Evolutionary conservation across 2,113 vertebrate species (phyloP).

Genomic region (Gnathonemus echidnorhynchus): DNA sequence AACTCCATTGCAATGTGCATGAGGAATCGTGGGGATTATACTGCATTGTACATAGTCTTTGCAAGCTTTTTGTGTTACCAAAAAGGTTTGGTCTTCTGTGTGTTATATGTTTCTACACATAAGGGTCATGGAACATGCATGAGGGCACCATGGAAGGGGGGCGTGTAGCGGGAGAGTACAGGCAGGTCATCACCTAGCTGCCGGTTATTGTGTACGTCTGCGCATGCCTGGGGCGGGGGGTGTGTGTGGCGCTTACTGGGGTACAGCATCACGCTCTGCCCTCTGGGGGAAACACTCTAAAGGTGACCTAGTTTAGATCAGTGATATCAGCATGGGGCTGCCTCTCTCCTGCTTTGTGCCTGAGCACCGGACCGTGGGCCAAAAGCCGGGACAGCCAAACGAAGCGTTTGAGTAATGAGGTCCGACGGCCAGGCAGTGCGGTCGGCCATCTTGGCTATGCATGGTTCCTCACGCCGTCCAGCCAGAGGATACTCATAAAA

Average conservation of each 20-base stretch:
- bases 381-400: slow-evolving; percentile 46
- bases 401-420: slow-evolving; percentile 53
- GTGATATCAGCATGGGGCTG: slow-evolving; percentile 49
- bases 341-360: slow-evolving; percentile 56
- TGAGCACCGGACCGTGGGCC: slow-evolving; percentile 54
- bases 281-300: slow-evolving; percentile 47
- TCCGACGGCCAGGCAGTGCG: slow-evolving; percentile 30
- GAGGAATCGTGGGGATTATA: neutral
- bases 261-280: slow-evolving; percentile 38
- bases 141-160: neutral
- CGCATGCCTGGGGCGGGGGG: neutral
- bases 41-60: neutral
- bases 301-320: slow-evolving; percentile 62
- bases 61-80: neutral
- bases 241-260: slow-evolving; percentile 28
- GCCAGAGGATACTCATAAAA: neutral
- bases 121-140: neutral
- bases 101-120: neutral
- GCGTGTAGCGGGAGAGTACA: neutral
- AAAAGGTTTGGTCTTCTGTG: neutral
- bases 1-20: neutral
- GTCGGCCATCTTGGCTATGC: neutral
- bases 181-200: neutral
- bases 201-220: slow-evolving; percentile 1
- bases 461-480: neutral